phyloP scores from a whole-genome alignment of 2,797 vertebrate species.

The Cottoperca gobio region DNA sequence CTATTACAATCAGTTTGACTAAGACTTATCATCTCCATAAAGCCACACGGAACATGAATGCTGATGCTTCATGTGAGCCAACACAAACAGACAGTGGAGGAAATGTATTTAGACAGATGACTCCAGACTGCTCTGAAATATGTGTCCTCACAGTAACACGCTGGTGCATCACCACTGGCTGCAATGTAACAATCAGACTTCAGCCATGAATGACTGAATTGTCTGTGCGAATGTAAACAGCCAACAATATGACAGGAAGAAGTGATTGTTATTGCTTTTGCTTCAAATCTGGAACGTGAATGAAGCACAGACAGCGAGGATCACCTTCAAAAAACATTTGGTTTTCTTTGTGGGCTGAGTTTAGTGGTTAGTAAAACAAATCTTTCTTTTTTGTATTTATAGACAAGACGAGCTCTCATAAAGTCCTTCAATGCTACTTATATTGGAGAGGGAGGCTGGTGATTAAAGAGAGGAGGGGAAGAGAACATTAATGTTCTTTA shows the following conservation, averaged over 20 bases:
- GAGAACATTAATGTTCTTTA: constrained; percentile 19
- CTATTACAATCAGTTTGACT: constrained; percentile 31
- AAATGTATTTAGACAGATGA: constrained; percentile 41
- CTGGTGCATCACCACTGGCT: neutral
- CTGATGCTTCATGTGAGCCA: constrained; percentile 35
- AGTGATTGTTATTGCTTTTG: constrained; percentile 28
- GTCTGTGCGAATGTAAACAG: constrained; percentile 24
- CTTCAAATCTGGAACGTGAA: constrained; percentile 21
- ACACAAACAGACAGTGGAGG: constrained; percentile 35
- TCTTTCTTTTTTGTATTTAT: constrained; percentile 22
- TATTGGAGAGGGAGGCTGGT: constrained; percentile 36
- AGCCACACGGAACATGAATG: constrained; percentile 23
- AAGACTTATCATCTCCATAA: constrained; percentile 30
- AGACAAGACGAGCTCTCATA: constrained; percentile 17
- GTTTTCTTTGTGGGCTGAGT: constrained; percentile 41
- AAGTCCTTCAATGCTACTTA: constrained; percentile 26
- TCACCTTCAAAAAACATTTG: constrained; percentile 36
- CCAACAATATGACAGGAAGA: constrained; percentile 12
- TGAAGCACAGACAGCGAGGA: constrained; percentile 14
- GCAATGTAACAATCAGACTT: constrained; percentile 16
- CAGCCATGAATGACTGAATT: constrained; percentile 16
- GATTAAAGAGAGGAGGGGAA: constrained; percentile 1
- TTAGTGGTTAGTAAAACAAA: constrained; percentile 48
- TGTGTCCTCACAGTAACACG: constrained; percentile 37
- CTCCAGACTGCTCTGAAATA: constrained; percentile 37